These are phyloP conservation scores for Pseudomugil tenellus DNA, from an alignment of 2,797 vertebrate species.

Conservation along the genomic window DNA sequence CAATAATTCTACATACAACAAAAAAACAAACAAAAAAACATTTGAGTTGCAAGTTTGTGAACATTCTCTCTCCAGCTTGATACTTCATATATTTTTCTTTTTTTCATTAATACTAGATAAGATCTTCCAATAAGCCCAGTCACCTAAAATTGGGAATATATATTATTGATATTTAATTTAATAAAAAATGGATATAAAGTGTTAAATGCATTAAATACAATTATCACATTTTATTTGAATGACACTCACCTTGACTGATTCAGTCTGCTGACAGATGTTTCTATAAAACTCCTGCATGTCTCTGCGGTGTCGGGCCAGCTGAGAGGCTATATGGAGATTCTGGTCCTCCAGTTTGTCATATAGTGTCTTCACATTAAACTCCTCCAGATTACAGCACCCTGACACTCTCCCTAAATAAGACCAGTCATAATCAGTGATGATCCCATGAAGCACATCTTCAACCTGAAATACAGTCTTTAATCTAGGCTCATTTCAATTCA, in stretches of 20 bases:
- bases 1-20: not conserved
- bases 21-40: not conserved
- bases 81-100: too few species aligned
- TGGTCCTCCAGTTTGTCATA: conserved; percentile 96
- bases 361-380: conserved; percentile 91
- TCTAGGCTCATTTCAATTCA: conserved; percentile 19
- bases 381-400: conserved; percentile 81
- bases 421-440: conserved; percentile 24
- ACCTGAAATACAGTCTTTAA: conserved; percentile 21
- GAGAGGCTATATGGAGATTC: conserved; percentile 89
- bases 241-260: conserved; percentile 82
- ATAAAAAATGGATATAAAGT: not conserved
- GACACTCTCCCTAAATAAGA: conserved; percentile 65
- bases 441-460: conserved; percentile 7
- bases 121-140: not conserved
- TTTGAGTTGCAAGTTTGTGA: not conserved
- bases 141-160: not conserved
- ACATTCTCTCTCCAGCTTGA: not conserved
- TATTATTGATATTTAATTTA: not conserved
- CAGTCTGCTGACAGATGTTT: conserved; percentile 84
- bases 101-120: not conserved
- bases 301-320: conserved; percentile 88
- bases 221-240: not conserved
- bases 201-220: not conserved
- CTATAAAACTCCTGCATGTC: conserved; percentile 88